A percentile compares a stretch with the other conserved stretches of the same genome.
phyloP scores from a whole-genome alignment of 2,888 invertebrate genomes.

The Platerodrilus igneus region DNA sequence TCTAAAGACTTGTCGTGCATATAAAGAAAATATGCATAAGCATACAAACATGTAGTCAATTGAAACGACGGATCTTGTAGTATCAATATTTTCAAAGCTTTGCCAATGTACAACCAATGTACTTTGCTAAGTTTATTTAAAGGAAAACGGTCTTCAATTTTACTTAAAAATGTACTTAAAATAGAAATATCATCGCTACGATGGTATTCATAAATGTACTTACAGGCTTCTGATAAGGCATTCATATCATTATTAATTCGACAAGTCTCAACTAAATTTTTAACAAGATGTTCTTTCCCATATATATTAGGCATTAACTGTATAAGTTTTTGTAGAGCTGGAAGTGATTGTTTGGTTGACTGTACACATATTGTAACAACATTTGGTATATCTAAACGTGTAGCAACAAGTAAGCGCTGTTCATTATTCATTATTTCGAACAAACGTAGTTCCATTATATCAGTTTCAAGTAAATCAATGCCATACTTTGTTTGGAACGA shows the following conservation, averaged over 20 bases:
- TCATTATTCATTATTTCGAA: too few relatives aligned
- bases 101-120: slow-evolving; percentile 10
- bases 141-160: not conserved
- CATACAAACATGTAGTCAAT: not conserved
- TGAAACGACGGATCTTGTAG: slow-evolving; percentile 7
- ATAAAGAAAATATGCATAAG: slow-evolving; percentile 8
- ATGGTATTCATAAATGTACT: slow-evolving; percentile 6
- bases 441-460: too few relatives aligned
- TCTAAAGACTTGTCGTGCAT: slow-evolving; percentile 3
- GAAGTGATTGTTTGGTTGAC: slow-evolving; percentile 14
- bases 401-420: slow-evolving; percentile 3
- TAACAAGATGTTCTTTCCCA: slow-evolving; percentile 4
- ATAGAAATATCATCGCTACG: slow-evolving; percentile 9
- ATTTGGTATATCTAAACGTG: slow-evolving; percentile 1
- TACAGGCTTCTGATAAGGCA: slow-evolving; percentile 7
- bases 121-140: slow-evolving; percentile 3
- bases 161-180: slow-evolving; percentile 2
- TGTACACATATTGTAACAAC: slow-evolving; percentile 6
- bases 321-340: slow-evolving; percentile 8
- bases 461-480: not conserved
- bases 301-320: slow-evolving; percentile 3
- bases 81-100: slow-evolving; percentile 7
- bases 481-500: slow-evolving; percentile 10
- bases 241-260: slow-evolving; percentile 10
- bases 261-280: slow-evolving; percentile 13